A percentile compares a stretch with the other conserved stretches of the same genome.
phyloP scores from a whole-genome alignment of 2,888 invertebrate species.

The Metellina segmentata region DNA sequence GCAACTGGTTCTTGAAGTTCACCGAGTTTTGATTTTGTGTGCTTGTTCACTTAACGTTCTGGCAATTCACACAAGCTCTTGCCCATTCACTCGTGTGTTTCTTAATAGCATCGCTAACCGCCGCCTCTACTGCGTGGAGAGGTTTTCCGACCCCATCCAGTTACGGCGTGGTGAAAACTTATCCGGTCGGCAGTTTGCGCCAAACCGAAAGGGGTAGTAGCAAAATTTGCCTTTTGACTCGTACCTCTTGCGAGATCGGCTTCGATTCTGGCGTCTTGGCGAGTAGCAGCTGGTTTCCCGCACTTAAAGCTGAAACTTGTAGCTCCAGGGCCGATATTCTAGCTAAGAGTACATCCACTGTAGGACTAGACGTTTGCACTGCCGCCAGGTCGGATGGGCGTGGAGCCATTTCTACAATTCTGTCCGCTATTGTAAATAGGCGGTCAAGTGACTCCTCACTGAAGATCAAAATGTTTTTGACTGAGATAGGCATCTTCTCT shows the following conservation, averaged over 20 bases:
- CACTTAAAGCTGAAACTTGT: not conserved
- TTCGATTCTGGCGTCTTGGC: not conserved
- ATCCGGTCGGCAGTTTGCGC: too few relatives aligned
- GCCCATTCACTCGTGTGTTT: conserved; percentile 26
- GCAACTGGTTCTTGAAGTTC: too few relatives aligned
- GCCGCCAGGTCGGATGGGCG: not conserved
- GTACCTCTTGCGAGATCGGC: not conserved
- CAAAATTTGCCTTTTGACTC: not conserved
- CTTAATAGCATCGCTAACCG: too few relatives aligned
- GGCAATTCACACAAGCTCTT: not conserved
- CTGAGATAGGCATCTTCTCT: not conserved
- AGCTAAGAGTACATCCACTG: too few relatives aligned
- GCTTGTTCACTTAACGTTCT: too few relatives aligned
- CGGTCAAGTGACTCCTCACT: not conserved
- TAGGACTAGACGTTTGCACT: too few relatives aligned
- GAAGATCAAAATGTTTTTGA: not conserved
- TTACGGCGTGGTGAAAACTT: too few relatives aligned
- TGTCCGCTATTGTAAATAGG: not conserved
- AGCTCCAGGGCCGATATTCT: too few relatives aligned
- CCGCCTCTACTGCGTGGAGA: too few relatives aligned
- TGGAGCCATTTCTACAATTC: not conserved
- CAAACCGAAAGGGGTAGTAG: not conserved
- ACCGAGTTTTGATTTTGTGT: too few relatives aligned
- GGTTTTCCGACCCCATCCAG: too few relatives aligned
- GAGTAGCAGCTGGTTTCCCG: not conserved